These are phyloP conservation scores for Galaxias olidus DNA, from an alignment of 2,797 vertebrate genomes.

Conservation along the genomic window DNA sequence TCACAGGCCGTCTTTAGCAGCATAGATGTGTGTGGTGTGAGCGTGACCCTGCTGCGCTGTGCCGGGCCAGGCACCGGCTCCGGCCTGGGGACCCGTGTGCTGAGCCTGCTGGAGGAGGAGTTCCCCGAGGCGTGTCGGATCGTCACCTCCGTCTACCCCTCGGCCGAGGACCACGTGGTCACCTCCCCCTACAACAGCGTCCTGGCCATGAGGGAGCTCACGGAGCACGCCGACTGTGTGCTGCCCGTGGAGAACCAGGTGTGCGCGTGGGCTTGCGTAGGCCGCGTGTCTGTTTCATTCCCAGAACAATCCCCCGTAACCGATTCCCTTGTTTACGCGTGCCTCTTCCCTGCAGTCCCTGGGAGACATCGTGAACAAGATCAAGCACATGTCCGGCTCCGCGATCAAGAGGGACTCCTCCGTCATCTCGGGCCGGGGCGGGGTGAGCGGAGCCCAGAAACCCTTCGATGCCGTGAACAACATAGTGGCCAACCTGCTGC, in stretches of 20 bases:
- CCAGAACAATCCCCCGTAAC: not conserved
- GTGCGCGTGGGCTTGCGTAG: conserved; percentile 31
- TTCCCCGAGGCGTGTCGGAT: conserved; percentile 93
- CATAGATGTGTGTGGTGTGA: too few relatives aligned
- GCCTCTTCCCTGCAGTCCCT: conserved; percentile 78
- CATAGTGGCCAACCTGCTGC: conserved; percentile 92
- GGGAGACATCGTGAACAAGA: conserved; percentile 92
- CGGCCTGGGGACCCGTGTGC: conserved; percentile 90
- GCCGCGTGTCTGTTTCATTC: not conserved
- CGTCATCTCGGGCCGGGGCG: conserved; percentile 78
- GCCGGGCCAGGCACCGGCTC: conserved; percentile 87
- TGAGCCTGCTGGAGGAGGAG: conserved; percentile 90
- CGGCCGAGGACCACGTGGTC: conserved; percentile 92
- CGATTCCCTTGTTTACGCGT: conserved; percentile 5
- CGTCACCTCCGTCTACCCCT: conserved; percentile 91
- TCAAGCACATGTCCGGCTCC: conserved; percentile 78
- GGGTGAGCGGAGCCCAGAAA: conserved; percentile 73
- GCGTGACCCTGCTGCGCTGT: not conserved
- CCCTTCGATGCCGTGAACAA: conserved; percentile 98
- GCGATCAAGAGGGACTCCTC: conserved; percentile 77
- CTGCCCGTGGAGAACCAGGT: conserved; percentile 96
- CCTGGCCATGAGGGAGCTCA: conserved; percentile 93
- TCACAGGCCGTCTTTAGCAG: not conserved
- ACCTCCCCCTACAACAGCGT: conserved; percentile 97
- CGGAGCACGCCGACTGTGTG: conserved; percentile 92